Percentiles rank a stretch among this genome's conserved stretches.
Evolutionary conservation across 2,888 invertebrate genomes (phyloP).

Genomic region (Pemphredon lugubris): DNA sequence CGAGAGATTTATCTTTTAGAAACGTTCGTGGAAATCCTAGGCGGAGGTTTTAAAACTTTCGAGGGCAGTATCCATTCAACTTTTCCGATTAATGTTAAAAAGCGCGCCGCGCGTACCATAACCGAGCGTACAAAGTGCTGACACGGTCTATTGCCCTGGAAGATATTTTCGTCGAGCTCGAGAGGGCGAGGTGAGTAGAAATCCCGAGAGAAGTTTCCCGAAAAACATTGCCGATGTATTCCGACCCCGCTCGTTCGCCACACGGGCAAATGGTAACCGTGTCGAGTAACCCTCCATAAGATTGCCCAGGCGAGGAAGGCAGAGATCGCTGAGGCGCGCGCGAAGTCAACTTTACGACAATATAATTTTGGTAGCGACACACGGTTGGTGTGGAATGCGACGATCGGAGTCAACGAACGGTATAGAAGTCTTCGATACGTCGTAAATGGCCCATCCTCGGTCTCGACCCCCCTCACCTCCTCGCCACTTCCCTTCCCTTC

Average conservation of each 20-base stretch:
- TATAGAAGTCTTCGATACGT: conserved; percentile 68
- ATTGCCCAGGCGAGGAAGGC: conserved; percentile 31
- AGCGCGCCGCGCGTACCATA: background rate
- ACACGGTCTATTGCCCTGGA: background rate
- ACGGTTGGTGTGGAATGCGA: conserved; percentile 61
- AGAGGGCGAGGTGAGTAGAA: background rate
- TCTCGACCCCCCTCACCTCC: too few species aligned
- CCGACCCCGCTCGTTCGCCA: conserved; percentile 24
- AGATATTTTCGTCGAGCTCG: too few species aligned
- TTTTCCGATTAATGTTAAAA: conserved; percentile 8
- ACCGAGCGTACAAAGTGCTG: background rate
- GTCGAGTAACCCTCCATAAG: conserved; percentile 30
- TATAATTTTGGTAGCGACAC: conserved; percentile 69
- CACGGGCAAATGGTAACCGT: conserved; percentile 15
- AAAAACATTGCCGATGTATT: conserved; percentile 2
- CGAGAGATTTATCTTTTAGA: background rate
- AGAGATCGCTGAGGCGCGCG: conserved; percentile 23
- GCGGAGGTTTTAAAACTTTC: background rate
- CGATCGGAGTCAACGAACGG: conserved; percentile 68
- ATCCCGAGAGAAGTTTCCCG: background rate
- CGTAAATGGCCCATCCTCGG: conserved; percentile 61
- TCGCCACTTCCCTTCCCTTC: too few species aligned
- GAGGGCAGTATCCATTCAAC: conserved; percentile 7
- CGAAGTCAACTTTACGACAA: conserved; percentile 62
- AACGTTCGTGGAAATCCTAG: background rate